These are phyloP conservation scores for Ficedula albicollis DNA, from an alignment of 2,797 vertebrate species.

Conservation along the genomic window DNA sequence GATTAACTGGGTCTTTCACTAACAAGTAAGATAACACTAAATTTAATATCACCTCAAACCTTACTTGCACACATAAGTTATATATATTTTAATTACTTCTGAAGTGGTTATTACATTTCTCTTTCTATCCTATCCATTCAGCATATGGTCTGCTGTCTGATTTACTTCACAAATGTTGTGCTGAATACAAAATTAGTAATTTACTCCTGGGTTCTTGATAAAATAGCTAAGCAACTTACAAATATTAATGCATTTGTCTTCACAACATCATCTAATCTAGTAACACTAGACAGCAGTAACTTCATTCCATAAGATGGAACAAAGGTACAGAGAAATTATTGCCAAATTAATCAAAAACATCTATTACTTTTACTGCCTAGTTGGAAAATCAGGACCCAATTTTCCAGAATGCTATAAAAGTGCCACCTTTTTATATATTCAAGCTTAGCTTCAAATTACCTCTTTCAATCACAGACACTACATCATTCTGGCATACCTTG, in stretches of 20 bases:
- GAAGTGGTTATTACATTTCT: background rate
- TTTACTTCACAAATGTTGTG: background rate
- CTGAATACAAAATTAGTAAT: constrained; percentile 22
- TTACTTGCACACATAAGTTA: background rate
- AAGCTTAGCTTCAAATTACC: constrained; percentile 37
- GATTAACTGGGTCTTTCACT: background rate
- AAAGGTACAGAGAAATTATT: constrained; percentile 33
- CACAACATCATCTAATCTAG: background rate
- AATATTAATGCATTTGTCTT: constrained; percentile 39
- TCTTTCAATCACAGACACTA: constrained; percentile 25
- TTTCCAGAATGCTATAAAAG: constrained; percentile 42
- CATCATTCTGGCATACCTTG: constrained; percentile 22
- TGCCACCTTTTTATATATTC: constrained; percentile 37
- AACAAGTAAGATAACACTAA: background rate
- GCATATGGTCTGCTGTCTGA: background rate
- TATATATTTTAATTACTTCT: constrained; percentile 3
- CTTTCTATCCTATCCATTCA: background rate
- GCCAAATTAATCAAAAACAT: constrained; percentile 37
- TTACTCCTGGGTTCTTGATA: background rate
- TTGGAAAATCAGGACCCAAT: constrained; percentile 28
- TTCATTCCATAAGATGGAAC: background rate
- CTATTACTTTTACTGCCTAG: constrained; percentile 11
- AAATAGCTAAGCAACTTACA: background rate
- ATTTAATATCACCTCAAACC: background rate
- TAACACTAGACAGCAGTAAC: background rate